Evolutionary conservation across 2,113 vertebrate species (phyloP), one percentile per base, ranked within the genome.

Genomic region (Microcebus ravelobensis): DNA sequence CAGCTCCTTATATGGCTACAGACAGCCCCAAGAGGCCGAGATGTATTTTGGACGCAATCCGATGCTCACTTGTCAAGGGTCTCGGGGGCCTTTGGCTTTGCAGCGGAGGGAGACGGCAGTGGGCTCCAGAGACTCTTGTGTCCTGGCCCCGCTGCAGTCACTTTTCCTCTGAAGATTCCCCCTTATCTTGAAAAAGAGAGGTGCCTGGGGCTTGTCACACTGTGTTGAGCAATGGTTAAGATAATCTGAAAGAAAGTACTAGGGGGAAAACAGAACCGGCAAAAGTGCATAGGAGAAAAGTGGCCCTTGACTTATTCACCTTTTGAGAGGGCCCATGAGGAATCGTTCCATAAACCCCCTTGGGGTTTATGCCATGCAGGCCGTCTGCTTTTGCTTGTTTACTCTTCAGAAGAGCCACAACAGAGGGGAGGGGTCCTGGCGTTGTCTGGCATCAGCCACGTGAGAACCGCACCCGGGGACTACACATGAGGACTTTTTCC

Each of bases 1-100:
- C 92, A 95, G 92, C 39, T 96, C 97, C 98, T 97, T 98, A 94
- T 97, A 97, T 97, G 96, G 97, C 48, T 25, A 73, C 34, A 95
- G 90, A 83, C 52, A 79, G 90, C 17, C 42, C 71, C 76, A 68
- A 85, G 96, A 95, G 90, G 27, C 48, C 79, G 84, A 39, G 81
- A 86, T 98, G 82, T 97, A 97, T 97, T 97, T 97, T 94, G 96
- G 95, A 98, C 90, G 77, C 87, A 84, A 86, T 91, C 95, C 96
- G 95, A 93, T 92, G 81, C 90, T 93, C 85, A 86, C 92, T 95
- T 96, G 96, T 96, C 92, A 97, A 91, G 84, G 36, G 71, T 91
- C 87, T 96, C 81, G 21, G 76, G 21, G 76, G 71, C 42, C 65
- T 87, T 96, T 6, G 2, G 76, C 76, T 96, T 57, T 96, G 76